Conservation (phyloP, 1,140 invertebrate genomes). For the Muscidifurax raptorellus region DNA sequence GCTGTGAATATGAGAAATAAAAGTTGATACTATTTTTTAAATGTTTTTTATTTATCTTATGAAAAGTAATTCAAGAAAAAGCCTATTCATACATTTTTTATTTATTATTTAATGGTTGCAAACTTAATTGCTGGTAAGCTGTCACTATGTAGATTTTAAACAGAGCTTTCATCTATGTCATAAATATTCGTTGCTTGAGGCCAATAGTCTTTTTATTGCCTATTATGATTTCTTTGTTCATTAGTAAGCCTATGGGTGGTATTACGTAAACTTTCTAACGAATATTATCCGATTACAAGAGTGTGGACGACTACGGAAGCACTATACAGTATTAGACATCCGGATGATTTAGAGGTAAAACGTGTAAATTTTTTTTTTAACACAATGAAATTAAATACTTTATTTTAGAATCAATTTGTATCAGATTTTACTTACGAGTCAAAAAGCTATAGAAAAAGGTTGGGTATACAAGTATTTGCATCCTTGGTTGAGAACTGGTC, state of each 20-base stretch:
- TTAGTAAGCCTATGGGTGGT: not conserved
- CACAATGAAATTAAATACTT: not conserved
- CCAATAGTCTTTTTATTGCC: no score
- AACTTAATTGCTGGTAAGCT: no score
- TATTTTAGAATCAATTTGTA: conserved; percentile 1
- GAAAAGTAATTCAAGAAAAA: not conserved
- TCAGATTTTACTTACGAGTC: conserved; percentile 27
- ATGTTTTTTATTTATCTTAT: not conserved
- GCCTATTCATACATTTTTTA: no score
- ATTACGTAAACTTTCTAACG: not conserved
- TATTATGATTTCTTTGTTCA: not conserved
- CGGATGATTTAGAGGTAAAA: conserved; percentile 61
- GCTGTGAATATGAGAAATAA: no score
- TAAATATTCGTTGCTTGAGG: no score
- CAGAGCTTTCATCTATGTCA: no score
- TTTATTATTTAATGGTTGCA: no score
- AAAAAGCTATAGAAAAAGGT: conserved; percentile 10
- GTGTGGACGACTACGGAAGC: conserved; percentile 39
- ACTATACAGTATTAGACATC: conserved; percentile 54
- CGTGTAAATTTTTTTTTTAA: not conserved
- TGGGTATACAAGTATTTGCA: conserved; percentile 32
- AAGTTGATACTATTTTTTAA: no score
- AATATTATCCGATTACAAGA: conserved; percentile 61
- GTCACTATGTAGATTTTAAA: no score
- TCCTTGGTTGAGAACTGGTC: conserved; percentile 32